phyloP scores from a whole-genome alignment of 2,888 invertebrate species.

The Dicranocentrus wangi region DNA sequence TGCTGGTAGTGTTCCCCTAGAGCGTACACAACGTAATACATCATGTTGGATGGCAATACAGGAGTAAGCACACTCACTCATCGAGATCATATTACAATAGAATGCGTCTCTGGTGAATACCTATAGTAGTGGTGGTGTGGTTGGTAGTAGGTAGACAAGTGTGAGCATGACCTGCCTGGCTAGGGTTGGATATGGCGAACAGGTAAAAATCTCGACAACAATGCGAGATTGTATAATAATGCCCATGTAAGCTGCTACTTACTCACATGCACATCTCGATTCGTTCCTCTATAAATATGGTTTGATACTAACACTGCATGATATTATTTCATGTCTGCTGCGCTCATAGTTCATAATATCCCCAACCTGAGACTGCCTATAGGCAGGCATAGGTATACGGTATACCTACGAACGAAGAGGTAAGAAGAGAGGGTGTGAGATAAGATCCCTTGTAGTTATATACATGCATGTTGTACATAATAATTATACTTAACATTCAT shows the following conservation, averaged over 20 bases:
- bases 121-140: too few relatives aligned
- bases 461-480: slow-evolving; percentile 12
- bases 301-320: too few relatives aligned
- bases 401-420: too few relatives aligned
- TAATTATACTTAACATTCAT: slow-evolving; percentile 30
- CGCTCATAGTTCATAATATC: too few relatives aligned
- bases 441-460: slow-evolving; percentile 34
- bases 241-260: slow-evolving; percentile 29
- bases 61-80: background rate
- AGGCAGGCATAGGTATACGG: too few relatives aligned
- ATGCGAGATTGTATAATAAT: slow-evolving; percentile 56
- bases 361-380: too few relatives aligned
- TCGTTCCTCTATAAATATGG: too few relatives aligned
- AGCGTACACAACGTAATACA: too few relatives aligned
- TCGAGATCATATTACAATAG: slow-evolving; percentile 39
- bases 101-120: background rate
- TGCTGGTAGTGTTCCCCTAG: too few relatives aligned
- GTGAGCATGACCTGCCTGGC: background rate
- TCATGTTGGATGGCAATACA: too few relatives aligned
- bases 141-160: too few relatives aligned
- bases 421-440: slow-evolving; percentile 33
- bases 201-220: slow-evolving; percentile 59
- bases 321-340: too few relatives aligned
- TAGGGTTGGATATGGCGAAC: slow-evolving; percentile 19
- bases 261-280: background rate